phyloP scores from a whole-genome alignment of 1,140 invertebrate species.

The Andrena cerasifolii region DNA sequence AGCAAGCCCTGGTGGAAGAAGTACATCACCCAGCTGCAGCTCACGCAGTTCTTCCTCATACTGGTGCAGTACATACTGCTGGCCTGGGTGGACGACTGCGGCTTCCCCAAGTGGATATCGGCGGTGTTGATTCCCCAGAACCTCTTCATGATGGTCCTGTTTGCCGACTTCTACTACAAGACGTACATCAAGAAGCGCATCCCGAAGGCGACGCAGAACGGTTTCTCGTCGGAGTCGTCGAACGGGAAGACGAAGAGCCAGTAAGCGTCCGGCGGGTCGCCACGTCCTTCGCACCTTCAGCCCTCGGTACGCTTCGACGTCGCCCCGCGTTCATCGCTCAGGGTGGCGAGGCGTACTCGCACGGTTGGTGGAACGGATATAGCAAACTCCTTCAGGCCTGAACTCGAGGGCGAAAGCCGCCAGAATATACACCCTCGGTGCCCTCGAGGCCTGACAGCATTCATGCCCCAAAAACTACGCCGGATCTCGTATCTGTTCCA shows the following conservation, averaged over 20 bases:
- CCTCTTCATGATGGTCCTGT: conserved; percentile 90
- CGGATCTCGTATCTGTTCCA: too few species aligned
- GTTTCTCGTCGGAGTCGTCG: conserved; percentile 12
- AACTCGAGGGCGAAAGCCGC: too few species aligned
- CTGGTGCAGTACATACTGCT: conserved; percentile 85
- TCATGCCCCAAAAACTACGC: too few species aligned
- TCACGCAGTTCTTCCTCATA: conserved; percentile 90
- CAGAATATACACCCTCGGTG: too few species aligned
- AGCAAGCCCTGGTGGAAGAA: conserved; percentile 89
- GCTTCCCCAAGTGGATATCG: conserved; percentile 86
- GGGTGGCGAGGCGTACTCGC: too few species aligned
- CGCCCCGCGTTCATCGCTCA: background rate
- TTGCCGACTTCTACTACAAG: conserved; percentile 93
- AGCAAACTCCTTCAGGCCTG: too few species aligned
- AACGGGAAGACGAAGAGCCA: conserved; percentile 69
- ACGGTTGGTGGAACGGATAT: too few species aligned
- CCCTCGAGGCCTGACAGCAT: too few species aligned
- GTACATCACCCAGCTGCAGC: conserved; percentile 88
- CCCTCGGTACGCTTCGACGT: background rate
- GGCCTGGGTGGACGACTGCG: conserved; percentile 87
- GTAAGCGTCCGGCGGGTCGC: conserved; percentile 30
- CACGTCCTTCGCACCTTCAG: background rate
- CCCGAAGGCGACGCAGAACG: conserved; percentile 20
- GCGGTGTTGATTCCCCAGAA: conserved; percentile 87
- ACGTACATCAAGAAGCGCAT: conserved; percentile 85